Evolutionary conservation across 1,140 invertebrate genomes (phyloP), one percentile per base, ranked within the genome.

Genomic region (Cardiocondyla obscurior): DNA sequence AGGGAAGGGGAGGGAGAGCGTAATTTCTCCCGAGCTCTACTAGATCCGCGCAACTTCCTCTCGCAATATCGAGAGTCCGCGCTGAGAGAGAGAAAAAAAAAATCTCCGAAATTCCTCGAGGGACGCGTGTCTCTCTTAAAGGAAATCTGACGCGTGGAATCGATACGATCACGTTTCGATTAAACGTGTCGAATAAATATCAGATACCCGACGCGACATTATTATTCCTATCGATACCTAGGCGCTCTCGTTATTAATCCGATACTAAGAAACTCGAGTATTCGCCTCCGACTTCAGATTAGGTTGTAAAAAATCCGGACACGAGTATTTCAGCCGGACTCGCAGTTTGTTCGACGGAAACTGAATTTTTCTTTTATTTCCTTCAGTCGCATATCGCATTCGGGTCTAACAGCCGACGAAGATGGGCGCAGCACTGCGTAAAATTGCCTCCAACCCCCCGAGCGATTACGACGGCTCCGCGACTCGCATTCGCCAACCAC

Each of bases 401-500:
- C 60, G 33, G 51, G 36, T 12, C 62, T 53, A 67, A 77, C 46
- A 53, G 46, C 60, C 60, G 60, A 67, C 60, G 74, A 39, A 42
- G 60, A 77, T 77, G 72, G 53, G 74, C 46, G 60, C 74, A 65
- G 51, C 30, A 46, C 36, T 46, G 74, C 46, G 46, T 67, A 64
- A 77, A 77, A 77, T 77, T 77, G 46, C 60, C 19, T n/a, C 33
- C n/a, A 60, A 36, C n/a, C 55, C 44, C 14, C 16, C 36, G 36
- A 25, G 42, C 25, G 39, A 76, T 42, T 33, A 72, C 58, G 72
- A 82, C 57, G 5, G 14, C 33, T 77, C 25, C 22, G 58, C 58
- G 36, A 62, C 53, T 77, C 60, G 60, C 33, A 39, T 67, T 58
- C 70, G 70, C 22, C 16, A 33, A 44, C 16, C 19, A 64, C 42